A percentile compares a stretch with the other conserved stretches of the same genome.
phyloP scores from a whole-genome alignment of 1,140 invertebrate genomes.

The Pomacea maculata region DNA sequence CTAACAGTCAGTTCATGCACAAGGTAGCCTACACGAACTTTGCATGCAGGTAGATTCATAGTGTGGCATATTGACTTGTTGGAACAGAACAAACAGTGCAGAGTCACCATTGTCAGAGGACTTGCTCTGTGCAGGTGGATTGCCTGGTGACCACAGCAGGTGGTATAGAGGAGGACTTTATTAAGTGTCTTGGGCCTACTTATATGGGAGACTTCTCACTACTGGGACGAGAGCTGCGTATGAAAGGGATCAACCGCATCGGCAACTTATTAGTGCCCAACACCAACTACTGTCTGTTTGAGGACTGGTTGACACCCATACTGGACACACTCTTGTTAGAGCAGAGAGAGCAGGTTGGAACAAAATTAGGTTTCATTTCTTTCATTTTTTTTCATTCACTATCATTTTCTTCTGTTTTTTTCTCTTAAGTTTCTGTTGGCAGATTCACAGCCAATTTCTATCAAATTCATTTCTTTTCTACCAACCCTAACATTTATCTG shows the following conservation, averaged over 20 bases:
- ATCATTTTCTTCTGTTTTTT: no score
- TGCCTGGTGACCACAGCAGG: slow-evolving; percentile 98
- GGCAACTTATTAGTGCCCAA: slow-evolving; percentile 98
- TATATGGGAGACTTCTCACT: slow-evolving; percentile 91
- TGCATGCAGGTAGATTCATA: no score
- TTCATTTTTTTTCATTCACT: no score
- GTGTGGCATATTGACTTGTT: no score
- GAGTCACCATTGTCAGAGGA: no score
- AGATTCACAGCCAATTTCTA: no score
- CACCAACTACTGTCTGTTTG: slow-evolving; percentile 98
- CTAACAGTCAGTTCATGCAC: no score
- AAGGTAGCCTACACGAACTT: no score
- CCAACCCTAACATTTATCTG: no score
- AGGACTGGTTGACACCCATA: slow-evolving; percentile 97
- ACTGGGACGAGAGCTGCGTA: slow-evolving; percentile 76
- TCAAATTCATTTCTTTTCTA: no score
- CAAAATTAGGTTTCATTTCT: neutral
- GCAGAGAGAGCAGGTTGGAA: slow-evolving; percentile 73
- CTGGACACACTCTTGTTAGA: slow-evolving; percentile 91
- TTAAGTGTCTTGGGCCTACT: slow-evolving; percentile 96
- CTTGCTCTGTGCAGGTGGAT: slow-evolving; percentile 75
- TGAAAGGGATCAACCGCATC: slow-evolving; percentile 94
- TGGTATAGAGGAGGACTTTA: slow-evolving; percentile 98
- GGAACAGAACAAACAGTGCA: no score
- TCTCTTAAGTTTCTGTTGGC: no score